These are phyloP conservation scores for Harpalus rufipes DNA, from an alignment of 2,888 invertebrate genomes.

Conservation along the genomic window DNA sequence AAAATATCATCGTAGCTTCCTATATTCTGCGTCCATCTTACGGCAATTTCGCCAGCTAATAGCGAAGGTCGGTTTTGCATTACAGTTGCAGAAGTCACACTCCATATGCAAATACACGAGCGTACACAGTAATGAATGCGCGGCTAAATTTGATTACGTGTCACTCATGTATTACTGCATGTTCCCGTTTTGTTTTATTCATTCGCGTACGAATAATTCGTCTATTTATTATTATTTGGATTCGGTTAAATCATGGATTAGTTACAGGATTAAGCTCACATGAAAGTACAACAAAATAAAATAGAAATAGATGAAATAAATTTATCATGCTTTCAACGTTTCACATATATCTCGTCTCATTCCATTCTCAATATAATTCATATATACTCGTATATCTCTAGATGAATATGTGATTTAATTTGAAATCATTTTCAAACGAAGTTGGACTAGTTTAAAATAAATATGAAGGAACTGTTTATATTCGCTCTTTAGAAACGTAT, in stretches of 20 bases:
- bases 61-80: neutral
- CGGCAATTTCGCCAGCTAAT: conserved; percentile 32
- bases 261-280: neutral
- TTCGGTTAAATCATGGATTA: neutral
- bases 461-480: too few species aligned
- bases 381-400: too few species aligned
- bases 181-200: conserved; percentile 20
- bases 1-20: conserved; percentile 22
- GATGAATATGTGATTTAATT: too few species aligned
- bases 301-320: neutral
- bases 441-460: too few species aligned
- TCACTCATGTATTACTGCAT: conserved; percentile 36
- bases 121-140: conserved; percentile 25
- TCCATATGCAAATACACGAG: conserved; percentile 32
- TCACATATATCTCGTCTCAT: too few species aligned
- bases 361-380: too few species aligned
- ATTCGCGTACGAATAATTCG: neutral
- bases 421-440: too few species aligned
- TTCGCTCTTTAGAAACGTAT: too few species aligned
- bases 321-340: neutral
- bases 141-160: conserved; percentile 45
- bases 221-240: neutral
- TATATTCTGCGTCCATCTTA: conserved; percentile 35
- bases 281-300: neutral
- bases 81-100: conserved; percentile 22